Evolutionary conservation across 1,140 invertebrate genomes (phyloP).

Genomic region (Drosophila eugracilis): DNA sequence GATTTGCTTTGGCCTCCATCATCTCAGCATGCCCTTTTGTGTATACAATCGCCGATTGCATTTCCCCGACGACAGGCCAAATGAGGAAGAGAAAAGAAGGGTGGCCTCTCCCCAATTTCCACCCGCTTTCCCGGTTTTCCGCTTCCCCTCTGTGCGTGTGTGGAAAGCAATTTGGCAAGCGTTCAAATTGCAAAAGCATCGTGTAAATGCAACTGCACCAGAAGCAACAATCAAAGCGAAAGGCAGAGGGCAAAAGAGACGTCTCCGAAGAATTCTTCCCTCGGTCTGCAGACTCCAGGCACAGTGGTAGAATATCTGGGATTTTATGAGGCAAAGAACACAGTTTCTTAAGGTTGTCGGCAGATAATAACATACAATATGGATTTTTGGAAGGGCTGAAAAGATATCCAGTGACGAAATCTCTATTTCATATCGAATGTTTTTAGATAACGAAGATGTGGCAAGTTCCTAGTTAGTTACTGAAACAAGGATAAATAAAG

Average conservation of each 20-base stretch:
- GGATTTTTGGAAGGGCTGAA: no score
- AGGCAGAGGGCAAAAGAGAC: constrained; percentile 12
- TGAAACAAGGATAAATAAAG: no score
- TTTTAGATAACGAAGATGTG: no score
- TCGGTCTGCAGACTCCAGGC: constrained; percentile 10
- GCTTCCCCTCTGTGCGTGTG: constrained; percentile 35
- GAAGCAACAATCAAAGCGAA: constrained; percentile 31
- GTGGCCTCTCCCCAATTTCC: constrained; percentile 19
- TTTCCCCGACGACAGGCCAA: constrained; percentile 40
- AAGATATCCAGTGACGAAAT: no score
- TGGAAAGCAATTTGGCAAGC: constrained; percentile 73
- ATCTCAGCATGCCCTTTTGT: constrained; percentile 36
- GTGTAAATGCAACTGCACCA: constrained; percentile 68
- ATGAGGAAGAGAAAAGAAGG: constrained; percentile 41
- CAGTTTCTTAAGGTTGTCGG: no score
- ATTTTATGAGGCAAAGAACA: no score
- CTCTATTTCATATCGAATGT: no score
- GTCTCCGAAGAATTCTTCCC: constrained; percentile 17
- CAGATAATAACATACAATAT: no score
- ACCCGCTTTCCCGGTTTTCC: constrained; percentile 1
- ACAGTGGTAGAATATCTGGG: not conserved
- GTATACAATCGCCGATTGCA: constrained; percentile 47
- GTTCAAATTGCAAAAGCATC: constrained; percentile 68
- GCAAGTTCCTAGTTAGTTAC: no score
- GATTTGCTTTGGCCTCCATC: constrained; percentile 61